Evolutionary conservation across 2,113 vertebrate species (phyloP).

Genomic region (Pseudorasbora parva): DNA sequence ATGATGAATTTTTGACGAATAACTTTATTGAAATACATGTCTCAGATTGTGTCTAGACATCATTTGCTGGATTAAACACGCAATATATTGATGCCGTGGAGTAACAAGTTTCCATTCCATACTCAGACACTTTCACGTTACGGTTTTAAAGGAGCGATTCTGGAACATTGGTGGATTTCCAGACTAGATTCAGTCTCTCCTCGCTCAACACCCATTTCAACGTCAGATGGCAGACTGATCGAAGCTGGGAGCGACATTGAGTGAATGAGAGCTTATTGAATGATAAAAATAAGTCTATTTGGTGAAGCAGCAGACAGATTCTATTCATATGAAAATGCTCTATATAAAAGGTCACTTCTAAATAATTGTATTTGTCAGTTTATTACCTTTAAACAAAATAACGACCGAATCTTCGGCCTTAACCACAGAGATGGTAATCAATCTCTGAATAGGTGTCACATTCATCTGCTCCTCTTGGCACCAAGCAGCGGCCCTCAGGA

Average conservation of each 20-base stretch:
- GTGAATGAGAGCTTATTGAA: conserved; percentile 17
- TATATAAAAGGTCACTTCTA: not conserved
- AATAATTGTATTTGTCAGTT: not conserved
- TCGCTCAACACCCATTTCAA: conserved; percentile 44
- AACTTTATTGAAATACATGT: not conserved
- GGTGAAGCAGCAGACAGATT: conserved; percentile 9
- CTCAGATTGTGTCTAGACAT: not conserved
- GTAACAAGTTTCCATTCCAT: too few relatives aligned
- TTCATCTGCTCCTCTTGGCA: conserved; percentile 6
- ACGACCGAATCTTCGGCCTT: not conserved
- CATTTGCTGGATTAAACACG: not conserved
- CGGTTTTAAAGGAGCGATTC: not conserved
- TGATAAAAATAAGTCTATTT: not conserved
- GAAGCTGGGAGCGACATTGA: conserved; percentile 7
- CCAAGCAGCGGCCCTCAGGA: not conserved
- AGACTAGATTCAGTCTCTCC: conserved; percentile 38
- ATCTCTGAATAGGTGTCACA: not conserved
- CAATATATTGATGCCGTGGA: not conserved
- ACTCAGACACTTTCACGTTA: not conserved
- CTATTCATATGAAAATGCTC: not conserved
- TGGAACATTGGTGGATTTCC: conserved; percentile 19
- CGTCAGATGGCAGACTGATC: conserved; percentile 28
- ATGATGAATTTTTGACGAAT: too few relatives aligned
- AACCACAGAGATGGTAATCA: conserved; percentile 4
- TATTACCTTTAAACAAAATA: not conserved